Conservation (phyloP, 2,113 vertebrate genomes). For the Chiloscyllium plagiosum region DNA sequence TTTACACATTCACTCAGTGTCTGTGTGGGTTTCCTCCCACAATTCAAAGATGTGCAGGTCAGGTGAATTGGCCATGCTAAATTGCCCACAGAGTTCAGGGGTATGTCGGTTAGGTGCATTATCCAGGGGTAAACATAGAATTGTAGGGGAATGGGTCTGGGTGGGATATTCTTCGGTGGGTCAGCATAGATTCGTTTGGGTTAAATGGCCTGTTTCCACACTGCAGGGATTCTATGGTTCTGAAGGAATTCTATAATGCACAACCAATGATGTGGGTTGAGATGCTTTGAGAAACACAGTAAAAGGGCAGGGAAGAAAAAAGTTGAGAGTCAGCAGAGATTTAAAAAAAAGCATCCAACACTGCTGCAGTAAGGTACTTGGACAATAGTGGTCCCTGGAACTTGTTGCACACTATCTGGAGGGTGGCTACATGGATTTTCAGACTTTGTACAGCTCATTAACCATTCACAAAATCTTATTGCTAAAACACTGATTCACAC, state of each 20-base stretch:
- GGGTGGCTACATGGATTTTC: background rate
- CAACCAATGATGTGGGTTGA: background rate
- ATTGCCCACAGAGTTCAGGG: too few relatives aligned
- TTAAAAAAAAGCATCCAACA: background rate
- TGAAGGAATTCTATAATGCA: background rate
- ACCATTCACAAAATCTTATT: background rate
- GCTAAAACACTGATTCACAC: background rate
- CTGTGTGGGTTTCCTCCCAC: too few relatives aligned
- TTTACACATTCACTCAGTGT: too few relatives aligned
- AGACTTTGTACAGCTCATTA: background rate
- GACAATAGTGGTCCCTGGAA: background rate
- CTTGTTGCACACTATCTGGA: background rate
- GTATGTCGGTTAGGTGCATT: too few relatives aligned
- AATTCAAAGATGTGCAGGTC: too few relatives aligned
- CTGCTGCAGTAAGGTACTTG: background rate
- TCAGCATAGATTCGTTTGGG: too few relatives aligned
- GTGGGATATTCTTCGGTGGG: too few relatives aligned
- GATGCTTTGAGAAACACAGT: background rate
- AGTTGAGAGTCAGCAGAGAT: background rate
- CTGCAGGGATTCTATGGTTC: too few relatives aligned
- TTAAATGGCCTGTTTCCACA: too few relatives aligned
- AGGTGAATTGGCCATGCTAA: too few relatives aligned
- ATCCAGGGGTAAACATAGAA: too few relatives aligned
- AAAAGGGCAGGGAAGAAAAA: background rate
- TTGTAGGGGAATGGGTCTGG: too few relatives aligned